A percentile compares a stretch with the other conserved stretches of the same genome.
Evolutionary conservation across 2,888 invertebrate genomes (phyloP).

Genomic region (Polia nebulosa): DNA sequence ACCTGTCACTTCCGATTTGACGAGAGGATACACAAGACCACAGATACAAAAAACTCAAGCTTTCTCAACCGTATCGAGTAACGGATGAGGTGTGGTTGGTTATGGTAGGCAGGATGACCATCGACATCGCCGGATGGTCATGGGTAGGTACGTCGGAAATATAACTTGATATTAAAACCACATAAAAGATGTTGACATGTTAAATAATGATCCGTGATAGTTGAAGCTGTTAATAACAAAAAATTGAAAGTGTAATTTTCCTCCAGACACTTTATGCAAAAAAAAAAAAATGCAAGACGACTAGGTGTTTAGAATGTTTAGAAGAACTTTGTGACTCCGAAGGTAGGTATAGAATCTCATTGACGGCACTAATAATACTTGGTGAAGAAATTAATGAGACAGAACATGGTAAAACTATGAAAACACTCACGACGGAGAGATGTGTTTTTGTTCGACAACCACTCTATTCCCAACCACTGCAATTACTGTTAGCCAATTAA

Average conservation of each 20-base stretch:
- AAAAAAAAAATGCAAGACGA: too few relatives aligned
- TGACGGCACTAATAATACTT: too few relatives aligned
- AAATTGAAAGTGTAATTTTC: background rate
- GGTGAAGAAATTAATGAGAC: background rate
- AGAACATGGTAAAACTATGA: too few relatives aligned
- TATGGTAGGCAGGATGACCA: slow-evolving; percentile 56
- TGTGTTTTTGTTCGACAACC: too few relatives aligned
- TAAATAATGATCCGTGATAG: background rate
- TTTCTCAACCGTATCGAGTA: slow-evolving; percentile 60
- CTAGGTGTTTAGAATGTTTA: too few relatives aligned
- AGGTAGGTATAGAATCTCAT: too few relatives aligned
- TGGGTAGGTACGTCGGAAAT: slow-evolving; percentile 41
- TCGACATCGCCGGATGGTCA: slow-evolving; percentile 55
- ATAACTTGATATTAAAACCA: slow-evolving; percentile 48
- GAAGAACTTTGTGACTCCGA: too few relatives aligned
- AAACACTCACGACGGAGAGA: too few relatives aligned
- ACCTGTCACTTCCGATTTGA: slow-evolving; percentile 40
- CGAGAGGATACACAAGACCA: slow-evolving; percentile 45
- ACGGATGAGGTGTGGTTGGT: slow-evolving; percentile 62
- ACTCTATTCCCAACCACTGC: too few relatives aligned
- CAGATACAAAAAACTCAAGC: slow-evolving; percentile 45
- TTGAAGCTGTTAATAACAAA: background rate
- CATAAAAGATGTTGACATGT: slow-evolving; percentile 5
- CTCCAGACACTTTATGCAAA: background rate
- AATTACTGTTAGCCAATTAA: too few relatives aligned